Conservation (phyloP, 1,140 invertebrate genomes). For the Chironomus tepperi region DNA sequence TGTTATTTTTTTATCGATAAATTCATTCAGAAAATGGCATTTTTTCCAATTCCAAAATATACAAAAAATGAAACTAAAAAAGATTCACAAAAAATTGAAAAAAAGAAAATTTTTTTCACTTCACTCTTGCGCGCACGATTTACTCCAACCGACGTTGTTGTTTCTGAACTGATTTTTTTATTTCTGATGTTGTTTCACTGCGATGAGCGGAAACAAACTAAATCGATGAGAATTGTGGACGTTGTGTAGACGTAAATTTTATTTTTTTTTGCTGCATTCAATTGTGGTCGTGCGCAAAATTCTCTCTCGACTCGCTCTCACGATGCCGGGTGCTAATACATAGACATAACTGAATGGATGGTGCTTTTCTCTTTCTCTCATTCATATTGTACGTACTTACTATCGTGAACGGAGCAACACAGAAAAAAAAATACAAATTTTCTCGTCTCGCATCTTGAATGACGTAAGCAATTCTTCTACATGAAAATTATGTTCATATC, state of each 20-base stretch:
- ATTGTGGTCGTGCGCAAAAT: neutral
- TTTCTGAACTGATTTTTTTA: neutral
- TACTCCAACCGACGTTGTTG: neutral
- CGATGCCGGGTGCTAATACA: neutral
- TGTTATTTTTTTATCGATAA: neutral
- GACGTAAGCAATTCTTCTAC: conserved; percentile 6
- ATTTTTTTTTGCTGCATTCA: neutral
- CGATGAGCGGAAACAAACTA: conserved; percentile 11
- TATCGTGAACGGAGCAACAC: neutral
- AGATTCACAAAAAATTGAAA: neutral
- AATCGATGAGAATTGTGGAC: neutral
- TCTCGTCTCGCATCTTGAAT: conserved; percentile 8
- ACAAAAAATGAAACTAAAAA: too few relatives aligned
- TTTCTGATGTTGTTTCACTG: neutral
- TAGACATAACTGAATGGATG: neutral
- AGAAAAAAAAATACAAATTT: neutral
- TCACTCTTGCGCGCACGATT: neutral
- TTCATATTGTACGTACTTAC: neutral
- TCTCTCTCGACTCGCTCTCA: neutral
- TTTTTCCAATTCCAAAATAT: neutral
- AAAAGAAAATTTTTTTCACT: neutral
- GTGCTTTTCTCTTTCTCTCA: neutral
- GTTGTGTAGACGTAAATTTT: neutral
- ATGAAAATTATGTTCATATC: neutral
- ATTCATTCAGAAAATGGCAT: neutral